phyloP scores from a whole-genome alignment of 2,888 invertebrate species.

The Trachelus troglodyta region DNA sequence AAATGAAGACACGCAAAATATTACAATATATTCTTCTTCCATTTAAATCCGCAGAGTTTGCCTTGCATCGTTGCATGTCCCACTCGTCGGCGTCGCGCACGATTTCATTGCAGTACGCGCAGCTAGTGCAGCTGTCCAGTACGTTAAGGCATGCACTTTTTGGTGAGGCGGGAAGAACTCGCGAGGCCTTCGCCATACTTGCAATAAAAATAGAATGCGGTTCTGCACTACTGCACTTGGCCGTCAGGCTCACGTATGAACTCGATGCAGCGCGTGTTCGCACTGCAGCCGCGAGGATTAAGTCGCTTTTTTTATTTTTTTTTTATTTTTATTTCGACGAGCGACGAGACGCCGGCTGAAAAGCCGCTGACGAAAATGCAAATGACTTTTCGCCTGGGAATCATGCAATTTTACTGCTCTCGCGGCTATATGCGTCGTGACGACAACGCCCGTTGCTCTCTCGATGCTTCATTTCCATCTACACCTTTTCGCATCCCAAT shows the following conservation, averaged over 20 bases:
- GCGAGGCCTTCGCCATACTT: not conserved
- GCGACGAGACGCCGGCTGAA: not conserved
- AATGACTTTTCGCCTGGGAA: slow-evolving; percentile 7
- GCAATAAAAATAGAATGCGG: not conserved
- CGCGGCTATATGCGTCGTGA: not conserved
- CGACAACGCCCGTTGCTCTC: not conserved
- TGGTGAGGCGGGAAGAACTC: not conserved
- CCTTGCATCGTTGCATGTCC: not conserved
- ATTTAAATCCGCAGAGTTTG: not conserved
- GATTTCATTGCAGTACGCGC: slow-evolving; percentile 14
- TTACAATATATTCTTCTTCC: not conserved
- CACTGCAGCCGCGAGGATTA: not conserved
- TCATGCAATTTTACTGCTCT: not conserved
- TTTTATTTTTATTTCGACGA: not conserved
- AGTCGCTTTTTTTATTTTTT: slow-evolving; percentile 3
- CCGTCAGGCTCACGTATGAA: not conserved
- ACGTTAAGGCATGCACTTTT: slow-evolving; percentile 9
- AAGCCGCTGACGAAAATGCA: slow-evolving; percentile 10
- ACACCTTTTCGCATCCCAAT: not conserved
- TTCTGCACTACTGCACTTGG: not conserved
- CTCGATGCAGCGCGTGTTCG: not conserved
- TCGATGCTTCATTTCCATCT: not conserved
- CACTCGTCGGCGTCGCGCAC: slow-evolving; percentile 17
- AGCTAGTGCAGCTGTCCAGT: slow-evolving; percentile 16
- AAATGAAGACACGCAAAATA: not conserved